Conservation (phyloP, 2,113 vertebrate genomes). For the Psilopsiagon aymara region DNA sequence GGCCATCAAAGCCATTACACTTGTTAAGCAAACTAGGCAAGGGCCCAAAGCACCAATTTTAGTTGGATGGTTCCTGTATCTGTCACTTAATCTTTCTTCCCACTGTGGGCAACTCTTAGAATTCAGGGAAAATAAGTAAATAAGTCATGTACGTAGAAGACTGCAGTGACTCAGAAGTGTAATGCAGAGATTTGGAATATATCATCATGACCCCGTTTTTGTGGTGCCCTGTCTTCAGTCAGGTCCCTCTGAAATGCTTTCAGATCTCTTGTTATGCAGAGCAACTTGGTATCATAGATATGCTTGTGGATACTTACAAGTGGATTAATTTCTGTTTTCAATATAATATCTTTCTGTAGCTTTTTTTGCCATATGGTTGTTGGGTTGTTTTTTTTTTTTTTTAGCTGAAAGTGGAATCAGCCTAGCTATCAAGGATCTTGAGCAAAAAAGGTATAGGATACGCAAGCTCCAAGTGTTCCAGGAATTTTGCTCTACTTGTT, state of each 20-base stretch:
- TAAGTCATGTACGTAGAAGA: not conserved
- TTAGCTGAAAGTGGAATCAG: not conserved
- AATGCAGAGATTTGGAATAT: not conserved
- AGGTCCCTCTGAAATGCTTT: not conserved
- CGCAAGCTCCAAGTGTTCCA: not conserved
- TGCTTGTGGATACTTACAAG: not conserved
- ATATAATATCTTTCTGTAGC: not conserved
- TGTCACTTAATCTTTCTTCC: not conserved
- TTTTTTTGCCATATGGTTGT: not conserved
- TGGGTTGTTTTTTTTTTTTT: not conserved
- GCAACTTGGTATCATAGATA: not conserved
- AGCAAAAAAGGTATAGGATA: not conserved
- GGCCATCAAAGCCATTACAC: not conserved
- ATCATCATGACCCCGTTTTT: not conserved
- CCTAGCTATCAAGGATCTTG: not conserved
- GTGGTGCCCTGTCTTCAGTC: not conserved
- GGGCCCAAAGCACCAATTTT: not conserved
- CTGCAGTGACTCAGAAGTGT: not conserved
- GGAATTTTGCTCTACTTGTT: not conserved
- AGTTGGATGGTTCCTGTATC: not conserved
- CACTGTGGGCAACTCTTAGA: not conserved
- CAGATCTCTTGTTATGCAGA: not conserved
- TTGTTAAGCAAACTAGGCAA: slow-evolving; percentile 20
- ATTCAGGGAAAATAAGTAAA: not conserved
- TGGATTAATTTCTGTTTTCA: not conserved